Percentiles rank a stretch among this genome's conserved stretches.
Evolutionary conservation across 2,113 vertebrate genomes (phyloP).

Genomic region (Hippocampus comes): DNA sequence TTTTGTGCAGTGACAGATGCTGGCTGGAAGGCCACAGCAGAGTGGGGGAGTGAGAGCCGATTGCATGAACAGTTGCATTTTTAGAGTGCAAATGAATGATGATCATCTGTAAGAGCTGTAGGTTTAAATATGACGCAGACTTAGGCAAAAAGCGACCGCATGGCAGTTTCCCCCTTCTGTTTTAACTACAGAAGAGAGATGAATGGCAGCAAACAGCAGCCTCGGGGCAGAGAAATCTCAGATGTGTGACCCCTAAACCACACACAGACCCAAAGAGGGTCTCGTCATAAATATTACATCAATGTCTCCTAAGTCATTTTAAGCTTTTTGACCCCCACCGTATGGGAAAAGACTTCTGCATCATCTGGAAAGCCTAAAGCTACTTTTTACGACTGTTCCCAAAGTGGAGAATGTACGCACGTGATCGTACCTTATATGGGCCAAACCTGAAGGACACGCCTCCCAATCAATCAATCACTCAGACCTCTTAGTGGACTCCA

Average conservation of each 20-base stretch:
- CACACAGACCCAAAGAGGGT: conserved; percentile 32
- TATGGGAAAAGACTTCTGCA: conserved; percentile 37
- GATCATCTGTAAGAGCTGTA: neutral
- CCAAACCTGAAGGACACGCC: neutral
- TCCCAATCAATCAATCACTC: neutral
- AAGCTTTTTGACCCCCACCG: conserved; percentile 52
- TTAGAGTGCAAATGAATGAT: neutral
- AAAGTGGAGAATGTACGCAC: neutral
- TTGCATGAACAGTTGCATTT: neutral
- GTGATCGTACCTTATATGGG: neutral
- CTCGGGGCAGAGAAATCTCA: conserved; percentile 49
- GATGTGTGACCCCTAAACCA: conserved; percentile 58
- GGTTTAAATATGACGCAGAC: neutral
- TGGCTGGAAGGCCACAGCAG: conserved; percentile 54
- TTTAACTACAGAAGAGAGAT: neutral
- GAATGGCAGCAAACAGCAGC: conserved; percentile 30
- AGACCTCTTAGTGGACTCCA: no score
- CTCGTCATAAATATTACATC: conserved; percentile 35
- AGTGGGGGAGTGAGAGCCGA: conserved; percentile 12
- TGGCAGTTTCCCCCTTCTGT: neutral
- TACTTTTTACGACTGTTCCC: conserved; percentile 6
- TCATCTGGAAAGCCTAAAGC: conserved; percentile 23
- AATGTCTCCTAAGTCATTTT: conserved; percentile 45
- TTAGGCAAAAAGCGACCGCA: neutral
- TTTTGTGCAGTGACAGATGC: conserved; percentile 66